Conservation (phyloP, 2,113 vertebrate species). For the Pollachius pollachius region DNA sequence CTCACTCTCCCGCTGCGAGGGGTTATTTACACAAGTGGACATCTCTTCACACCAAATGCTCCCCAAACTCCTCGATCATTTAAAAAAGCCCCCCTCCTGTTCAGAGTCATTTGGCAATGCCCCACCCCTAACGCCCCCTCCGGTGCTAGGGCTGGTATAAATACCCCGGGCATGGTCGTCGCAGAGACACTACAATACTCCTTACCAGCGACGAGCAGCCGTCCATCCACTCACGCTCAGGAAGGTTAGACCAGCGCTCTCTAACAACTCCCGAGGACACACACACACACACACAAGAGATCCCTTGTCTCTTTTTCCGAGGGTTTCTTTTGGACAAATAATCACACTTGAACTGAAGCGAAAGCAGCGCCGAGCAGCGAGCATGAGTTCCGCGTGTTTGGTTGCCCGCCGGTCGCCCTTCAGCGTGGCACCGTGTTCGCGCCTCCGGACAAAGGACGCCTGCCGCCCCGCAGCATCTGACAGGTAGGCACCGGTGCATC, state of each 20-base stretch:
- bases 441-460: conserved; percentile 8
- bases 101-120: conserved; percentile 20
- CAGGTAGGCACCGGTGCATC: conserved; percentile 43
- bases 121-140: conserved; percentile 8
- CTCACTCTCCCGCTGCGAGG: conserved; percentile 46
- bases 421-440: conserved; percentile 10
- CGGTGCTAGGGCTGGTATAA: conserved; percentile 28
- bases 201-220: not conserved
- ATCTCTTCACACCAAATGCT: conserved; percentile 61
- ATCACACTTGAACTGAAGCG: no score
- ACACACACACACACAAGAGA: no score
- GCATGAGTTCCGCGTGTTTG: conserved; percentile 55
- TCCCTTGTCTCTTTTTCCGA: no score
- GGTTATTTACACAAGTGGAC: conserved; percentile 81
- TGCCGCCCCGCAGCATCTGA: conserved; percentile 2
- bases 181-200: not conserved
- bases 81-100: not conserved
- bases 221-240: not conserved
- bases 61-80: conserved; percentile 7
- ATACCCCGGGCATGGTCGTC: not conserved
- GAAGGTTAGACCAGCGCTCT: not conserved
- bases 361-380: not conserved
- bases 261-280: no score
- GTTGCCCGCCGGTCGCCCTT: conserved; percentile 28
- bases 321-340: no score